Percentiles rank a stretch among this genome's conserved stretches.
Evolutionary conservation across 2,888 invertebrate genomes (phyloP).

Genomic region (Seladonia tumulorum): DNA sequence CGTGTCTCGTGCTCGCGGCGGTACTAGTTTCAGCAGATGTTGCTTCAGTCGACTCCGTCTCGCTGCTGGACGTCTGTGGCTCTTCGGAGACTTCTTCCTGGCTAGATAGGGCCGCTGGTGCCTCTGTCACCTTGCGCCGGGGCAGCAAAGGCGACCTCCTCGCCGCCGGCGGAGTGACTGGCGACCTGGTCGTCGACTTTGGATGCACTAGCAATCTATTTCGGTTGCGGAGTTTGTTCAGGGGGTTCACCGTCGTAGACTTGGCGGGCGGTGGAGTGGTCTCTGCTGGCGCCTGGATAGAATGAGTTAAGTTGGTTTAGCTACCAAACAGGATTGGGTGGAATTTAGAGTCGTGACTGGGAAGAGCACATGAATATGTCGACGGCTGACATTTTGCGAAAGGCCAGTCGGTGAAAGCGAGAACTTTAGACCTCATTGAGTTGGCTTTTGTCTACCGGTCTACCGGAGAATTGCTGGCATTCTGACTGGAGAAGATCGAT

Average conservation of each 20-base stretch:
- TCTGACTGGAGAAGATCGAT: neutral
- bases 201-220: constrained; percentile 83
- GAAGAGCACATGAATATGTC: constrained; percentile 33
- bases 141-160: constrained; percentile 80
- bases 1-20: constrained; percentile 79
- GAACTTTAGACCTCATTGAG: constrained; percentile 6
- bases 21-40: constrained; percentile 75
- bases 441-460: constrained; percentile 7
- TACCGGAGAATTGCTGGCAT: neutral
- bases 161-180: constrained; percentile 75
- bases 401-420: constrained; percentile 81
- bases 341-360: constrained; percentile 10
- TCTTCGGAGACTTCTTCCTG: constrained; percentile 71
- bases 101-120: constrained; percentile 72
- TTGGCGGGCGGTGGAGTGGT: constrained; percentile 76
- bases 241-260: constrained; percentile 80
- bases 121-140: constrained; percentile 80
- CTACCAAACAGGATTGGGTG: neutral
- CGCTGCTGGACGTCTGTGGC: constrained; percentile 62
- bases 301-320: neutral
- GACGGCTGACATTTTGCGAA: constrained; percentile 79
- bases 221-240: constrained; percentile 83
- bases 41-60: constrained; percentile 68
- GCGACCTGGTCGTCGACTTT: constrained; percentile 78
- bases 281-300: constrained; percentile 79